phyloP scores from a whole-genome alignment of 1,140 invertebrate species.

The Homarus americanus region DNA sequence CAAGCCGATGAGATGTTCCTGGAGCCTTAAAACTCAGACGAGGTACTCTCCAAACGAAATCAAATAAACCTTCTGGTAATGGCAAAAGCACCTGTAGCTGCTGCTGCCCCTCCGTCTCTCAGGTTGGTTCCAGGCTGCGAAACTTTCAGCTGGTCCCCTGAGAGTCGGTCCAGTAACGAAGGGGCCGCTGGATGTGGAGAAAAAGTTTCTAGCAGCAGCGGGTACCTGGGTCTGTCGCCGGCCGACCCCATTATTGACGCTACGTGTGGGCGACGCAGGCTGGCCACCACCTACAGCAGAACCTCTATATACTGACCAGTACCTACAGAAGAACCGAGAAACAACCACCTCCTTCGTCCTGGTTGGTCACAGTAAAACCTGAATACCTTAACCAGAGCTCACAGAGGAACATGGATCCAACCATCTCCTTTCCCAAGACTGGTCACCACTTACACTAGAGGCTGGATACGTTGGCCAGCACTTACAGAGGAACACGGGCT shows the following conservation, averaged over 20 bases:
- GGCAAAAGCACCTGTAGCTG: slow-evolving; percentile 9
- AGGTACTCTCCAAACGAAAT: slow-evolving; percentile 3
- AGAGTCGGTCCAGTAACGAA: slow-evolving; percentile 1
- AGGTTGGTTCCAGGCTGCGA: not conserved
- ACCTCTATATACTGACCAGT: not conserved
- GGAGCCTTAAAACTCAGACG: not conserved
- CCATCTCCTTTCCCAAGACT: too few relatives aligned
- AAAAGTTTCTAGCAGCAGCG: not conserved
- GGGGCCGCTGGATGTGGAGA: not conserved
- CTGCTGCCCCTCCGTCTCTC: not conserved
- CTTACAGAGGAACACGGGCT: too few relatives aligned
- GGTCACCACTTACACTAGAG: too few relatives aligned
- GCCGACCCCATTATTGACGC: not conserved
- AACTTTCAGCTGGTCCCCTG: slow-evolving; percentile 5
- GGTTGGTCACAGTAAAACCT: too few relatives aligned
- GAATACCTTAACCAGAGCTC: too few relatives aligned
- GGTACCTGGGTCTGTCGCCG: not conserved
- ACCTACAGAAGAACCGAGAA: not conserved
- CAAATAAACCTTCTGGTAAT: not conserved
- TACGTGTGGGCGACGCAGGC: not conserved
- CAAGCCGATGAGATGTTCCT: not conserved
- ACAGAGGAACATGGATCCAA: too few relatives aligned
- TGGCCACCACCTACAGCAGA: not conserved
- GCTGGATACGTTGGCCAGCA: too few relatives aligned
- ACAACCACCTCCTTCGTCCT: too few relatives aligned